Conservation (phyloP, 2,888 invertebrate species). For the Eupeodes latifasciatus region DNA sequence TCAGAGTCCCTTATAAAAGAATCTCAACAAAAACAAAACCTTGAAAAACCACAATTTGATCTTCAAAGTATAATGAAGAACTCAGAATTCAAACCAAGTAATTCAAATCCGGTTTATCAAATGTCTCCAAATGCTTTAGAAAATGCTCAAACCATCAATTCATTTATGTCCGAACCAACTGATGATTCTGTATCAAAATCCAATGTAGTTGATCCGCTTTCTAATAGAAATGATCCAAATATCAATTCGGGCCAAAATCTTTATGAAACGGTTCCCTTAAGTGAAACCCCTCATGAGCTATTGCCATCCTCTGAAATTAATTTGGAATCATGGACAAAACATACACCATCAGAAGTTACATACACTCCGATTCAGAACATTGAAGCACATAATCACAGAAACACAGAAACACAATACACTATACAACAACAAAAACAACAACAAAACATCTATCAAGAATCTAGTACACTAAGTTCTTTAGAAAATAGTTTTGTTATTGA, state of each 20-base stretch:
- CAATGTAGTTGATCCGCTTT: neutral
- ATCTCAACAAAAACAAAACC: neutral
- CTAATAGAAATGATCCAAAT: slow-evolving; percentile 23
- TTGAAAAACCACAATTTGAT: neutral
- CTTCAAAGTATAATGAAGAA: slow-evolving; percentile 27
- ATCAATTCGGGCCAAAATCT: slow-evolving; percentile 29
- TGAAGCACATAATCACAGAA: slow-evolving; percentile 46
- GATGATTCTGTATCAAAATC: slow-evolving; percentile 43
- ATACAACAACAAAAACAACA: slow-evolving; percentile 70
- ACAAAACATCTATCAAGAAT: slow-evolving; percentile 67
- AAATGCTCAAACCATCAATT: slow-evolving; percentile 41
- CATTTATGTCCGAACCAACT: slow-evolving; percentile 50
- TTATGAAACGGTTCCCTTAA: slow-evolving; percentile 20
- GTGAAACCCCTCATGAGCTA: slow-evolving; percentile 35
- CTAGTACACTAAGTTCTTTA: slow-evolving; percentile 70
- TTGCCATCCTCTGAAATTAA: slow-evolving; percentile 11
- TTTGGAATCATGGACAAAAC: slow-evolving; percentile 47
- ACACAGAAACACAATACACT: slow-evolving; percentile 73
- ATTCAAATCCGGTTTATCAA: slow-evolving; percentile 6
- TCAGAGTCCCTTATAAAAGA: slow-evolving; percentile 30
- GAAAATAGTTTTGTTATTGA: slow-evolving; percentile 65
- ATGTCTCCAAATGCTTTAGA: slow-evolving; percentile 47
- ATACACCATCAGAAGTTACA: slow-evolving; percentile 48
- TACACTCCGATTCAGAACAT: slow-evolving; percentile 41
- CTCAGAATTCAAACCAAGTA: slow-evolving; percentile 21